These are phyloP conservation scores for Lithobates sylvaticus DNA, from an alignment of 2,797 vertebrate species.

Conservation along the genomic window DNA sequence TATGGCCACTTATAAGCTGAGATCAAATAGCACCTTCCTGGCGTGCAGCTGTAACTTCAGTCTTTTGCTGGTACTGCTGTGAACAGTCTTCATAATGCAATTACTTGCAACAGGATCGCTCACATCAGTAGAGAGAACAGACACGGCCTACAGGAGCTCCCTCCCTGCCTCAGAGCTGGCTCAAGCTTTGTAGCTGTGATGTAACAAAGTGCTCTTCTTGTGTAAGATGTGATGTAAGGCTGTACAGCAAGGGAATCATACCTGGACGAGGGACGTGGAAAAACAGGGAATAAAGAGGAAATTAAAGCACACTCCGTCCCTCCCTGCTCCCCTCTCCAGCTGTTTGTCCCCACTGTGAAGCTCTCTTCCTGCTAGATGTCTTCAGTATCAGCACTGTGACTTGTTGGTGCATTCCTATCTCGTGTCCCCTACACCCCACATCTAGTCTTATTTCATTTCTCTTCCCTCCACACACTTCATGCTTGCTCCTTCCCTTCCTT, in stretches of 20 bases:
- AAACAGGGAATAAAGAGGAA: constrained; percentile 58
- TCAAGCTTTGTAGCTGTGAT: constrained; percentile 56
- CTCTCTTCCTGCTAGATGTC: constrained; percentile 75
- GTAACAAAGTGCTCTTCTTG: constrained; percentile 51
- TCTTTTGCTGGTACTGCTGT: background rate
- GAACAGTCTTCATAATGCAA: constrained; percentile 5
- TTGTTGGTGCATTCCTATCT: constrained; percentile 76
- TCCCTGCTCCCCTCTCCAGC: constrained; percentile 66
- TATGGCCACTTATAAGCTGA: background rate
- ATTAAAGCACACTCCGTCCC: constrained; percentile 56
- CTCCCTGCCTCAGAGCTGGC: constrained; percentile 57
- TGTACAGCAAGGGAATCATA: constrained; percentile 63
- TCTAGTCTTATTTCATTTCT: constrained; percentile 51
- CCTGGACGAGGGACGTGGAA: constrained; percentile 63
- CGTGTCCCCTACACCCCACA: constrained; percentile 36
- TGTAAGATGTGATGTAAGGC: constrained; percentile 34
- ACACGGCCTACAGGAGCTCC: constrained; percentile 6
- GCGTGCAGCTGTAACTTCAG: background rate
- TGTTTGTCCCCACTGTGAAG: constrained; percentile 71
- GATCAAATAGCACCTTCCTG: background rate
- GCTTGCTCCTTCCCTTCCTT: constrained; percentile 4
- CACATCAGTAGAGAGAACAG: constrained; percentile 34
- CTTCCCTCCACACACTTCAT: constrained; percentile 64
- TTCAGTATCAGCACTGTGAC: constrained; percentile 82
- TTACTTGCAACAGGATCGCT: background rate